A percentile compares a stretch with the other conserved stretches of the same genome.
These are phyloP conservation scores for Cyclina sinensis DNA, from an alignment of 1,140 invertebrate genomes.

Conservation along the genomic window DNA sequence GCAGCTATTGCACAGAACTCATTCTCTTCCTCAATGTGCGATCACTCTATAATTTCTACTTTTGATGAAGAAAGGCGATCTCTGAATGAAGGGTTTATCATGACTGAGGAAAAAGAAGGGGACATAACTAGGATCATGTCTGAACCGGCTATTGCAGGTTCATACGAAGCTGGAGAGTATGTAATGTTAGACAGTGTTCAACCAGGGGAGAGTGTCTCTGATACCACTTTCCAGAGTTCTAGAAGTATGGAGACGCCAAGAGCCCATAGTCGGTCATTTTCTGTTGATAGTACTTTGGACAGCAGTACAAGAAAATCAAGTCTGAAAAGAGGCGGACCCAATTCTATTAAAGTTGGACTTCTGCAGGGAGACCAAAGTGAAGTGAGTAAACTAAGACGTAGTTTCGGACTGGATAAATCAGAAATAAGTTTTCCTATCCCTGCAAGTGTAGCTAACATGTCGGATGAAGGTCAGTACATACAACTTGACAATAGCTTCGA, in stretches of 20 bases:
- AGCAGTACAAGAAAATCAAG: constrained; percentile 57
- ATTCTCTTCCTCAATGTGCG: constrained; percentile 63
- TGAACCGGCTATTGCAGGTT: constrained; percentile 3
- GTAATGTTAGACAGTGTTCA: constrained; percentile 26
- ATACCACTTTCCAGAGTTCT: not conserved
- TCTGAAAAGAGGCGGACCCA: constrained; percentile 81
- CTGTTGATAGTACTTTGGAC: constrained; percentile 69
- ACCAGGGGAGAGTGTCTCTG: constrained; percentile 42
- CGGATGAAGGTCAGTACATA: constrained; percentile 24
- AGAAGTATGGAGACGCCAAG: constrained; percentile 41
- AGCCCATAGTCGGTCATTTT: constrained; percentile 66
- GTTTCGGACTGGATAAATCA: constrained; percentile 78
- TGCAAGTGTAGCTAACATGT: constrained; percentile 66
- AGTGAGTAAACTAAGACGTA: constrained; percentile 73
- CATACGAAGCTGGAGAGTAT: constrained; percentile 54
- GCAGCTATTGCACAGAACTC: constrained; percentile 64
- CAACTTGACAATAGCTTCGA: constrained; percentile 43
- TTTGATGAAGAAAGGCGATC: constrained; percentile 71
- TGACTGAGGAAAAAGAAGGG: constrained; percentile 64
- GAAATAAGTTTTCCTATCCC: constrained; percentile 75
- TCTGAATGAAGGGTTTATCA: constrained; percentile 79
- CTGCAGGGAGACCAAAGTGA: constrained; percentile 73
- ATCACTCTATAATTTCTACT: constrained; percentile 70
- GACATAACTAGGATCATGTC: constrained; percentile 54
- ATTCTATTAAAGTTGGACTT: constrained; percentile 80